Conservation (phyloP, 1,140 invertebrate species). For the Dendroctonus valens region DNA sequence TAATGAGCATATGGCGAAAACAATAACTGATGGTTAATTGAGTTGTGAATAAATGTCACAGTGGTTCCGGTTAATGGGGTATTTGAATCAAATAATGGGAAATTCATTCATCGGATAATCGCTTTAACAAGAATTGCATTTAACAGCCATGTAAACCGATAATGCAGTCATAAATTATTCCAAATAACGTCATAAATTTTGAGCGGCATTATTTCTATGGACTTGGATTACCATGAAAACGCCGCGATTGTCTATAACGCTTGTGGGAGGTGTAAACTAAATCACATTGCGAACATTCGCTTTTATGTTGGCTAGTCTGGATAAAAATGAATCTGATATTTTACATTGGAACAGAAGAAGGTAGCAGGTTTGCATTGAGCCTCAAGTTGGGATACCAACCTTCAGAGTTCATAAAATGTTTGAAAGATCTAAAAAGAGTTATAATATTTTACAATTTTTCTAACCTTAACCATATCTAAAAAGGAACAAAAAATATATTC, state of each 20-base stretch:
- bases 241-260: conserved; percentile 15
- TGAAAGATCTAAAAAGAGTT: too few species aligned
- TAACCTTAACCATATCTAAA: too few species aligned
- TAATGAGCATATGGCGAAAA: too few species aligned
- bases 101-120: conserved; percentile 8
- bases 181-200: conserved; percentile 20
- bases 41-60: too few species aligned
- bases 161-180: conserved; percentile 27
- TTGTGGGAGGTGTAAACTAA: conserved; percentile 23
- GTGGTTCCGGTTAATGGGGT: neutral
- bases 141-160: conserved; percentile 21
- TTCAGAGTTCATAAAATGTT: too few species aligned
- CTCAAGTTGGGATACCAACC: too few species aligned
- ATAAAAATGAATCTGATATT: neutral
- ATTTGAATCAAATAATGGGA: conserved; percentile 2
- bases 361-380: too few species aligned
- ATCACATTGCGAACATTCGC: conserved; percentile 3
- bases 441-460: too few species aligned
- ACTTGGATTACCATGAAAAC: conserved; percentile 24
- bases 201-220: conserved; percentile 20
- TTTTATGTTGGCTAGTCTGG: conserved; percentile 2
- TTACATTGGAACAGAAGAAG: too few species aligned
- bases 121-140: conserved; percentile 21
- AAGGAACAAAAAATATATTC: too few species aligned
- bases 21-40: too few species aligned